Base-by-base conservation (phyloP, 1,140 invertebrate genomes). In the Caenorhabditis inopinata region DNA sequence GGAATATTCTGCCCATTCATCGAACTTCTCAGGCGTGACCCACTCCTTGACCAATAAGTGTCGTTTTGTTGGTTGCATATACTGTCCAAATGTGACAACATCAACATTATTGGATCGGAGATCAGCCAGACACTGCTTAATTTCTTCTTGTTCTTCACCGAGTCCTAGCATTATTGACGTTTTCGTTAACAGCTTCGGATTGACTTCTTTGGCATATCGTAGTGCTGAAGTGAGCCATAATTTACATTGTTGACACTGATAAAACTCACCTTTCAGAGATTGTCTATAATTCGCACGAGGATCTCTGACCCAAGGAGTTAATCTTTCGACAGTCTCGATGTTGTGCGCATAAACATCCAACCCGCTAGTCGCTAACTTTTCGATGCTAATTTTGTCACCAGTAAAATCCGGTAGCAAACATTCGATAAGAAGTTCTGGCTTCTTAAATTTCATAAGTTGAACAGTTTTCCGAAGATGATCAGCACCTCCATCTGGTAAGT, bases 161-260 rank as follows among this genome's bases (percentile, higher is more conserved):
- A 99, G 90, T 6, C 97, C 97, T 16, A 99, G 90, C 97, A 99
- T 99, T 80, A 99, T 94, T 0, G 97, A 99, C 1, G 96, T 95
- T 90, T 99, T 99, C 0, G 97, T 99, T 42, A 99, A 92, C 35
- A 98, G 88, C 83, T 93, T 91, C 0, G 93, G 91, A 89, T 94
- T 93, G 75, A 4, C 92, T 89, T 77, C 91, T 90, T 90, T 97
- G 0, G 94, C 95, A 82, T 92, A 91, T 53, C 32, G n/a, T 16
- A 79, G 58, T 2, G 38, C 68, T 49, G 27, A 74, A 42, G 48
- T 35, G 9, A 14, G 76, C 16, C 32, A 53, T 18, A 51, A 32
- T 5, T 12, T 23, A 9, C 4, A 11, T 6, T 27, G 7, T n/a
- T 29, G 27, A 32, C 23, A 29, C 29, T 58, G 23, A n/a, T 21